Conservation (phyloP, 2,888 invertebrate genomes). For the Conomelus anceps region DNA sequence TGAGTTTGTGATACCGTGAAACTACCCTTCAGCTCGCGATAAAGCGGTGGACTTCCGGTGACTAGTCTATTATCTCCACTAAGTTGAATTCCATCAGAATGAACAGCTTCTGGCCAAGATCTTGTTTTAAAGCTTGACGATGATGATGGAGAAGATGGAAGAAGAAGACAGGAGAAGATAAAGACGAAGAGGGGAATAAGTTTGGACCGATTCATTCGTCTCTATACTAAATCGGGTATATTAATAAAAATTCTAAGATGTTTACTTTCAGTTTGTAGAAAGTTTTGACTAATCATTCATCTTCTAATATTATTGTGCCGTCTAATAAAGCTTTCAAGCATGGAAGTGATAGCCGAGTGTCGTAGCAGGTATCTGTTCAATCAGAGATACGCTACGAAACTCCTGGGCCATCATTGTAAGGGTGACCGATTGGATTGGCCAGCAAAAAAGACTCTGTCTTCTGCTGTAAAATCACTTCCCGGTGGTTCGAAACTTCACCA, state of each 20-base stretch:
- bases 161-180: neutral
- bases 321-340: neutral
- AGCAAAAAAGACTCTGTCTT: no score
- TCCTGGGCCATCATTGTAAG: no score
- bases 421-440: no score
- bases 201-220: neutral
- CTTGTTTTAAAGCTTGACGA: neutral
- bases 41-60: neutral
- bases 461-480: no score
- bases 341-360: no score
- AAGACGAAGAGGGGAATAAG: neutral
- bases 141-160: neutral
- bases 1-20: neutral
- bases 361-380: no score
- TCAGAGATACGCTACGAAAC: no score
- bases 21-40: neutral
- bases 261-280: neutral
- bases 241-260: neutral
- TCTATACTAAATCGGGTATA: neutral
- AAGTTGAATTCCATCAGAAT: neutral
- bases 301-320: neutral
- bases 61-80: neutral
- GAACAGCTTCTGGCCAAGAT: neutral
- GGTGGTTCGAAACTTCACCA: no score
- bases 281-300: neutral